Conservation (phyloP, 35 echinoderm and acorn worm species). For the Heliocidaris erythrogramma region DNA sequence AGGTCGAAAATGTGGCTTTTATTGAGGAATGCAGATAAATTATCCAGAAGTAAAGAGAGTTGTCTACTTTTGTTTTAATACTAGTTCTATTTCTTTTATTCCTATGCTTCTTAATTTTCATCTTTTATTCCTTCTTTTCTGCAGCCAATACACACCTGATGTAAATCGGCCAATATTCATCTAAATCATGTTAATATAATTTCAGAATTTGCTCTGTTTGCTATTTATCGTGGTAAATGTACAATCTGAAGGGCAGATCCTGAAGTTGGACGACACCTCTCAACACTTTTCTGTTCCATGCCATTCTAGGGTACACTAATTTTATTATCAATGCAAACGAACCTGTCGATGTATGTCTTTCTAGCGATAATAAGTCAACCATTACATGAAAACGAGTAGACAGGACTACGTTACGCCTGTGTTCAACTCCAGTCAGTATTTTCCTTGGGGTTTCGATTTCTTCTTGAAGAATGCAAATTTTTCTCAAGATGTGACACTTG, state of each 20-base stretch:
- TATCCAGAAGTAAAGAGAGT: no score
- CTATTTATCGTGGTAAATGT: not conserved
- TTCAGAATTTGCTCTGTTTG: no score
- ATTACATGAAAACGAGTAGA: not conserved
- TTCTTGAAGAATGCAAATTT: not conserved
- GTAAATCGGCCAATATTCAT: no score
- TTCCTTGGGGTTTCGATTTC: not conserved
- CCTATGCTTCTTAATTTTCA: no score
- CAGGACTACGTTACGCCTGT: not conserved
- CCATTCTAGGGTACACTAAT: not conserved
- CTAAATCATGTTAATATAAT: no score
- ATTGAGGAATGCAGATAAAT: no score
- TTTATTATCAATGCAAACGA: not conserved
- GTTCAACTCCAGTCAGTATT: not conserved
- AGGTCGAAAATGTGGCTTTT: no score
- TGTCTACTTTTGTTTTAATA: no score
- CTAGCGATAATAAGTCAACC: not conserved
- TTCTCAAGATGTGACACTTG: constrained; percentile 9
- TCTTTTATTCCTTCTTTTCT: no score
- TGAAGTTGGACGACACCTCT: not conserved
- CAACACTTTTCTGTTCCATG: not conserved
- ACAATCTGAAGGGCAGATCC: not conserved
- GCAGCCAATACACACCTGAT: no score
- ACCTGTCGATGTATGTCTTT: not conserved
- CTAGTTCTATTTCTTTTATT: no score